These are phyloP conservation scores for Pharmacophagus antenor DNA, from an alignment of 2,888 invertebrate species.

Conservation along the genomic window DNA sequence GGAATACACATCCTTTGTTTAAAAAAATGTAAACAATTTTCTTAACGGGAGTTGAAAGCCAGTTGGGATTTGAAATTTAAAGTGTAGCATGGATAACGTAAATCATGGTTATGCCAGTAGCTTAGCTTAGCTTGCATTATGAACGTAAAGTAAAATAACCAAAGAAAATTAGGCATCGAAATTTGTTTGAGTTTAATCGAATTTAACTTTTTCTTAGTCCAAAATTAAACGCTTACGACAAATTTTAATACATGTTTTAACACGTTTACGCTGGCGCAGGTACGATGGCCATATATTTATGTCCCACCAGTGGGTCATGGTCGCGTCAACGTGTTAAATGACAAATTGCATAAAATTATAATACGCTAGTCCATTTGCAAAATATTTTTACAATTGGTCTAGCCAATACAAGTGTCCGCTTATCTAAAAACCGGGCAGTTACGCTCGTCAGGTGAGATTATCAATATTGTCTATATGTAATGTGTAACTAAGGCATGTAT, in stretches of 20 bases:
- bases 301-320: too few relatives aligned
- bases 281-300: too few relatives aligned
- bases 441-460: slow-evolving; percentile 31
- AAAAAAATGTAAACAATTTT: neutral
- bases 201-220: slow-evolving; percentile 14
- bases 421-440: slow-evolving; percentile 9
- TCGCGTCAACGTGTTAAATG: neutral
- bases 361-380: slow-evolving; percentile 3
- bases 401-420: slow-evolving; percentile 18
- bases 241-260: neutral
- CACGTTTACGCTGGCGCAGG: too few relatives aligned
- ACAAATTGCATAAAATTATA: slow-evolving; percentile 16
- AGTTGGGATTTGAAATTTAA: slow-evolving; percentile 3
- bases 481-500: slow-evolving; percentile 70
- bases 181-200: slow-evolving; percentile 42
- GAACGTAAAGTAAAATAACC: slow-evolving; percentile 36
- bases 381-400: slow-evolving; percentile 7
- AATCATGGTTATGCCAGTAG: slow-evolving; percentile 41
- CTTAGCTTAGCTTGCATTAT: slow-evolving; percentile 57
- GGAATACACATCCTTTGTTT: neutral
- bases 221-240: neutral
- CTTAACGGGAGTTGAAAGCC: neutral
- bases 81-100: slow-evolving; percentile 33
- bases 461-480: slow-evolving; percentile 48
- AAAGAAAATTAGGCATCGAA: neutral